phyloP scores from a whole-genome alignment of 2,888 invertebrate species.

The Diaprepes abbreviatus region DNA sequence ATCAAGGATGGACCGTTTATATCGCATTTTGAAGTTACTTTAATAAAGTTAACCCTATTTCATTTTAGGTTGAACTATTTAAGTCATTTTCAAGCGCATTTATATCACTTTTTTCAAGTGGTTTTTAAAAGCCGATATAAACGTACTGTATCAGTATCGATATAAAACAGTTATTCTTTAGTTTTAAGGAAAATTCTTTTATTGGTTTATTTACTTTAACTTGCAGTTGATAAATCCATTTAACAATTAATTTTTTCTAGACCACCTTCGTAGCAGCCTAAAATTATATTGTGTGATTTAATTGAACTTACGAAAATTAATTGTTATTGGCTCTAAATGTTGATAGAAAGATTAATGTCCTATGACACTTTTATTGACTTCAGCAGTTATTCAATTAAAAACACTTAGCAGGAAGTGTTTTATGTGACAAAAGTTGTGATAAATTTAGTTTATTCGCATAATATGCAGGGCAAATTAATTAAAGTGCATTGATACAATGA shows the following conservation, averaged over 20 bases:
- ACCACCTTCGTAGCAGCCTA: neutral
- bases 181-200: no score
- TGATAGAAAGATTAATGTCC: constrained; percentile 40
- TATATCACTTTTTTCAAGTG: no score
- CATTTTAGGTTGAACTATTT: no score
- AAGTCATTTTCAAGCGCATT: no score
- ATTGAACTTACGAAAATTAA: constrained; percentile 14
- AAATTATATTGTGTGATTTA: constrained; percentile 16
- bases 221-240: no score
- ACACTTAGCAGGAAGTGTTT: constrained; percentile 32
- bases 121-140: no score
- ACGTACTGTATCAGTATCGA: no score
- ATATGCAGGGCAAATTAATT: constrained; percentile 34
- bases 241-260: neutral
- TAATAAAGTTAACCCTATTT: no score
- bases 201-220: no score
- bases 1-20: no score
- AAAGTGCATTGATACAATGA: constrained; percentile 7
- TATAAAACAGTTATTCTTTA: no score
- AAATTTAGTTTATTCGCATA: constrained; percentile 29
- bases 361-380: constrained; percentile 36
- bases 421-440: constrained; percentile 27
- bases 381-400: constrained; percentile 43
- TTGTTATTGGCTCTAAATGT: constrained; percentile 31
- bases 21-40: no score